phyloP scores from a whole-genome alignment of 2,888 invertebrate species.

The Eledone cirrhosa region DNA sequence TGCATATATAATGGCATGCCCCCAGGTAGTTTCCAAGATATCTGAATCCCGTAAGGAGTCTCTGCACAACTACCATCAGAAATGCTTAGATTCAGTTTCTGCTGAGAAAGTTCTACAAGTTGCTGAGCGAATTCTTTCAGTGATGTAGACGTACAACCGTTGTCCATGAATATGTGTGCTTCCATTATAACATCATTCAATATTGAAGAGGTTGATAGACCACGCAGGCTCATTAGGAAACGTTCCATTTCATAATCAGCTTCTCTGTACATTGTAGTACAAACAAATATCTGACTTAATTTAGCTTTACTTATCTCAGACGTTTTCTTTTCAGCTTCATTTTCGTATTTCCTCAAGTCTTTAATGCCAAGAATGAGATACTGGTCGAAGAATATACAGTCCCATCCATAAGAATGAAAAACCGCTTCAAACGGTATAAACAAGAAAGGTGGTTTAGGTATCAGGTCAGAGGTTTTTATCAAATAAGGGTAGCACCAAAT shows the following conservation, averaged over 20 bases:
- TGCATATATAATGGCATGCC: conserved; percentile 55
- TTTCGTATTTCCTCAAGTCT: conserved; percentile 6
- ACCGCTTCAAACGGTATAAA: conserved; percentile 35
- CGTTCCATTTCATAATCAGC: conserved; percentile 56
- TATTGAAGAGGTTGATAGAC: conserved; percentile 40
- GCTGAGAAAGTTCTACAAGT: conserved; percentile 46
- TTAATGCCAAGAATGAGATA: conserved; percentile 41
- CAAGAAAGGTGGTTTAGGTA: conserved; percentile 32
- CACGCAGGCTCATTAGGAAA: conserved; percentile 45
- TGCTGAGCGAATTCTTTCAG: conserved; percentile 52
- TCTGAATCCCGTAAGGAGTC: conserved; percentile 55
- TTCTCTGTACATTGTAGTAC: conserved; percentile 59
- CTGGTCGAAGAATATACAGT: conserved; percentile 44
- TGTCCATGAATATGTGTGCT: conserved; percentile 55
- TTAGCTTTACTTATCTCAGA: not conserved
- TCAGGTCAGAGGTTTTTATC: not conserved
- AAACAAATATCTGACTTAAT: conserved; percentile 46
- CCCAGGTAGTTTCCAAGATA: conserved; percentile 44
- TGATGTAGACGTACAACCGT: conserved; percentile 44
- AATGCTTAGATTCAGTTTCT: conserved; percentile 38
- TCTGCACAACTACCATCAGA: conserved; percentile 40
- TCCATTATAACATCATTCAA: conserved; percentile 47
- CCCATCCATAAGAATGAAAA: conserved; percentile 42
- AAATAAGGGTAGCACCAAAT: conserved; percentile 3
- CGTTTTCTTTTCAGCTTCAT: not conserved